These are phyloP conservation scores for Panorpa germanica DNA, from an alignment of 2,888 invertebrate genomes.

Conservation along the genomic window DNA sequence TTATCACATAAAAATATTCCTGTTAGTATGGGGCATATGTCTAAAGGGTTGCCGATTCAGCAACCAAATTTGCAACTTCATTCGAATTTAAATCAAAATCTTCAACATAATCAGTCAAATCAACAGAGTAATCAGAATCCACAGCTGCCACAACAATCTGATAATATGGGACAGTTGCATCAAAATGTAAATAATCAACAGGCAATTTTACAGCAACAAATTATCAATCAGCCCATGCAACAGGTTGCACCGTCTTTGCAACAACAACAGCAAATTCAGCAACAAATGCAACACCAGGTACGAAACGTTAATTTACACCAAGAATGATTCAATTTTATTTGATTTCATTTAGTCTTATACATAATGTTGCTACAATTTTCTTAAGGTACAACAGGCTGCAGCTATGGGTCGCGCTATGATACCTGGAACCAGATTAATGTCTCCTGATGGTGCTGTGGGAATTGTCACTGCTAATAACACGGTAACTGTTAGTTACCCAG, in stretches of 20 bases:
- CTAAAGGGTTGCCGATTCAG: constrained; percentile 10
- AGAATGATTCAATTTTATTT: background rate
- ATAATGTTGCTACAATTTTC: too few species aligned
- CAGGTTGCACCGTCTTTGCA: constrained; percentile 10
- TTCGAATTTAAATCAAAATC: constrained; percentile 7
- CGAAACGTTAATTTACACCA: background rate
- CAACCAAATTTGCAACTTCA: constrained; percentile 7
- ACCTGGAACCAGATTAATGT: constrained; percentile 30
- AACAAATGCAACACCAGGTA: constrained; percentile 21
- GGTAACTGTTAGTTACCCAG: constrained; percentile 23
- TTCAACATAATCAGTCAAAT: constrained; percentile 14
- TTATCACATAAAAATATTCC: constrained; percentile 18
- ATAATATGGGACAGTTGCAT: constrained; percentile 10
- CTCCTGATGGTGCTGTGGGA: constrained; percentile 38
- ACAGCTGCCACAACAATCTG: constrained; percentile 24
- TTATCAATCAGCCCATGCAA: background rate
- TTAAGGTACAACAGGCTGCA: constrained; percentile 46
- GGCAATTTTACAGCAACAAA: constrained; percentile 1
- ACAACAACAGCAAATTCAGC: constrained; percentile 17
- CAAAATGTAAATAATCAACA: background rate
- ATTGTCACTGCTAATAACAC: constrained; percentile 40
- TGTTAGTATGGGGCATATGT: constrained; percentile 10
- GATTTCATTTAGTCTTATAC: background rate
- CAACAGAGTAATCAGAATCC: constrained; percentile 12
- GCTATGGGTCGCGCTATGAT: constrained; percentile 34